Conservation (phyloP, 2,113 vertebrate species). For the Prietella phreatophila region DNA sequence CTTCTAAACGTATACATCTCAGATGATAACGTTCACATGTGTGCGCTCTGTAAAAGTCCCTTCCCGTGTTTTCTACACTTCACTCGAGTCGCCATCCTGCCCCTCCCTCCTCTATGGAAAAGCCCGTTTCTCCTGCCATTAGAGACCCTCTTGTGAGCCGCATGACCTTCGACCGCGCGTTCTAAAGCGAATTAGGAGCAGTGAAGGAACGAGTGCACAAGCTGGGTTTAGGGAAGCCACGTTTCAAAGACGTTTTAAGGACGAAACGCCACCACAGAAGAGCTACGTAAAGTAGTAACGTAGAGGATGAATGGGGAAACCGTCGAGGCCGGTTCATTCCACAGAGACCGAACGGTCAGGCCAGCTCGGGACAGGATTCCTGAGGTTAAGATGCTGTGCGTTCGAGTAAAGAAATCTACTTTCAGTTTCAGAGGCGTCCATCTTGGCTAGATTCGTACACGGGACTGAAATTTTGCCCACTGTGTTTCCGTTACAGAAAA, state of each 20-base stretch:
- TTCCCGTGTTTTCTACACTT: background rate
- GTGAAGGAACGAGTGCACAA: conserved; percentile 39
- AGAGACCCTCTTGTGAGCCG: conserved; percentile 40
- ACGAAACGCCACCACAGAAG: background rate
- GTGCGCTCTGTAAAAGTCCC: background rate
- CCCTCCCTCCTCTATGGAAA: conserved; percentile 48
- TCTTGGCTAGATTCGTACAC: background rate
- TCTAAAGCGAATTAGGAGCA: conserved; percentile 45
- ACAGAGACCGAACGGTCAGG: background rate
- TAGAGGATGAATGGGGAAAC: background rate
- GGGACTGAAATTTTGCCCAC: background rate
- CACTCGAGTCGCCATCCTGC: background rate
- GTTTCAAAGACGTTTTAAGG: conserved; percentile 17
- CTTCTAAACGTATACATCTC: background rate
- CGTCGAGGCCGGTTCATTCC: background rate
- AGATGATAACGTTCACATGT: background rate
- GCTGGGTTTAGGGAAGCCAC: background rate
- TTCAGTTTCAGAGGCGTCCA: background rate
- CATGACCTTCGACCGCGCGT: conserved; percentile 45
- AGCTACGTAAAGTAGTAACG: background rate
- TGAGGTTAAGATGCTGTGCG: background rate
- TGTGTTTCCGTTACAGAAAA: background rate
- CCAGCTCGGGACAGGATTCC: background rate
- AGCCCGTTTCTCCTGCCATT: conserved; percentile 45
- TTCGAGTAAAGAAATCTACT: background rate